Percentiles rank a stretch among this genome's conserved stretches.
Evolutionary conservation across 1,140 invertebrate genomes (phyloP).

Genomic region (Ruditapes philippinarum): DNA sequence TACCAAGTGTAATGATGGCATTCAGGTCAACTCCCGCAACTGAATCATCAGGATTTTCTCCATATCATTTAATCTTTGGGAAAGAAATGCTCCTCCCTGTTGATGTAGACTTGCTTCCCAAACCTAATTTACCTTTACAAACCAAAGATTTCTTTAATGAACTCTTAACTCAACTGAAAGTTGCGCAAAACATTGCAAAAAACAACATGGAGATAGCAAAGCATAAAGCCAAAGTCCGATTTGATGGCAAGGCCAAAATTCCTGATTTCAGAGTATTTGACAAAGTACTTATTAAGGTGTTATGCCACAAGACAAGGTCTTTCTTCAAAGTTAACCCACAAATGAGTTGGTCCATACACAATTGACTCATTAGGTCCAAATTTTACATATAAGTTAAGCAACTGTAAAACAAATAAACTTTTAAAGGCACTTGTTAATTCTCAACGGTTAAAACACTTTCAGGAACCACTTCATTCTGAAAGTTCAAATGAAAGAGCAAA

Average conservation of each 20-base stretch:
- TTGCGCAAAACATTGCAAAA: not conserved
- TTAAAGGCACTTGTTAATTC: slow-evolving; percentile 33
- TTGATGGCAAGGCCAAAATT: slow-evolving; percentile 24
- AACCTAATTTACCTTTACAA: not conserved
- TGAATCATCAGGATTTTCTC: not conserved
- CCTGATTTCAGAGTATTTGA: slow-evolving; percentile 31
- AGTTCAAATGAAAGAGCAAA: not conserved
- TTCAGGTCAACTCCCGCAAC: slow-evolving; percentile 43
- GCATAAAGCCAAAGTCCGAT: slow-evolving; percentile 22
- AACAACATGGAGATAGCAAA: not conserved
- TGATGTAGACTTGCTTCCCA: slow-evolving; percentile 22
- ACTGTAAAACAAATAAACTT: slow-evolving; percentile 24
- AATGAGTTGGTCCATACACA: not conserved
- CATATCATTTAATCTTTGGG: slow-evolving; percentile 44
- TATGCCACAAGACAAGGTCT: not conserved
- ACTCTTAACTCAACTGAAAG: not conserved
- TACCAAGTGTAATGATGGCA: slow-evolving; percentile 61
- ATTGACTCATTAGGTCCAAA: slow-evolving; percentile 32
- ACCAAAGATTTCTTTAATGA: slow-evolving; percentile 15
- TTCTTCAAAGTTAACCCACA: not conserved
- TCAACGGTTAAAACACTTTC: not conserved
- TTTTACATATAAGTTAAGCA: slow-evolving; percentile 32
- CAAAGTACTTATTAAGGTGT: not conserved
- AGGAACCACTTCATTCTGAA: not conserved
- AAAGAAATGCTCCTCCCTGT: slow-evolving; percentile 47